These are phyloP conservation scores for Drosophila melanica DNA, from an alignment of 1,140 invertebrate species.

Conservation along the genomic window DNA sequence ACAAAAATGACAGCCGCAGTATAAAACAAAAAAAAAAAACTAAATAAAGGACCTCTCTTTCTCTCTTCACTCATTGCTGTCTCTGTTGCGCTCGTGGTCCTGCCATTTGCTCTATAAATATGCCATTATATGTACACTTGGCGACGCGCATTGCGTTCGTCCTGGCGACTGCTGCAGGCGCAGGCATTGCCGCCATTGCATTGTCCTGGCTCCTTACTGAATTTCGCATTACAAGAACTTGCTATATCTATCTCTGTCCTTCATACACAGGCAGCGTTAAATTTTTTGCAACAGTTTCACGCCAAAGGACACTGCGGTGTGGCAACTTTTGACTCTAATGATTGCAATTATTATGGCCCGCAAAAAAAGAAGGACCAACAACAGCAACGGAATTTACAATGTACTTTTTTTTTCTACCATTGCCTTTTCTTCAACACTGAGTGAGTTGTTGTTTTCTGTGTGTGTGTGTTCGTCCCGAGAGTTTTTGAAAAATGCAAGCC, in stretches of 20 bases:
- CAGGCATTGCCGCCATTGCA: slow-evolving; percentile 51
- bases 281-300: slow-evolving; percentile 63
- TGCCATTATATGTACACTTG: slow-evolving; percentile 75
- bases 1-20: slow-evolving; percentile 51
- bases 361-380: slow-evolving; percentile 55
- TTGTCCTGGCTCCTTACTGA: slow-evolving; percentile 52
- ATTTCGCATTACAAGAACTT: slow-evolving; percentile 49
- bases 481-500: slow-evolving; percentile 54
- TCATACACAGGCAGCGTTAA: slow-evolving; percentile 9
- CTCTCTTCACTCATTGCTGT: slow-evolving; percentile 5
- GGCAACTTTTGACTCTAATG: slow-evolving; percentile 81
- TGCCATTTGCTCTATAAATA: slow-evolving; percentile 68
- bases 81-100: slow-evolving; percentile 9
- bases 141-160: slow-evolving; percentile 66
- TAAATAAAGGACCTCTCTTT: slow-evolving; percentile 11
- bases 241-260: slow-evolving; percentile 10
- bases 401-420: slow-evolving; percentile 43
- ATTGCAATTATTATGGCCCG: slow-evolving; percentile 79
- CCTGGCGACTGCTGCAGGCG: slow-evolving; percentile 37
- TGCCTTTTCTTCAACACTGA: slow-evolving; percentile 31
- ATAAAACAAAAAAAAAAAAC: slow-evolving; percentile 47
- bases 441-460: slow-evolving; percentile 50
- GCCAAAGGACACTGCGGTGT: slow-evolving; percentile 80
- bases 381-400: slow-evolving; percentile 64
- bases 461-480: slow-evolving; percentile 21